Conservation (phyloP, 2,113 vertebrate genomes). For the Pontoporia blainvillei region DNA sequence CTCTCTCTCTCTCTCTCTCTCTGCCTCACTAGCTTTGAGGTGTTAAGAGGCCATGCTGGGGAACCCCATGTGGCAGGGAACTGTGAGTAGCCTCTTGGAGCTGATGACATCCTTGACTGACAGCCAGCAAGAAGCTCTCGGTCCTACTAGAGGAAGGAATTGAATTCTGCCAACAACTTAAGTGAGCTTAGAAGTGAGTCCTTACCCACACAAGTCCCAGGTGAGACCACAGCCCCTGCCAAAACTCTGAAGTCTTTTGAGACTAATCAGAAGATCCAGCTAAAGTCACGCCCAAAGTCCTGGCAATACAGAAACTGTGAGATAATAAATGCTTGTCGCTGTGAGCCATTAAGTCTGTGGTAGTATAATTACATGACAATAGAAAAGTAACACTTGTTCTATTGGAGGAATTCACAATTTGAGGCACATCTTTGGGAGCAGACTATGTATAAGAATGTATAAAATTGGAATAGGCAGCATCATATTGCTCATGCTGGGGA, state of each 20-base stretch:
- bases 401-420: neutral
- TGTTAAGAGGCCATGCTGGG: neutral
- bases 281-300: neutral
- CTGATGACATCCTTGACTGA: neutral
- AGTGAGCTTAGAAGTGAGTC: neutral
- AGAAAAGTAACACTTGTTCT: neutral
- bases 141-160: neutral
- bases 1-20: neutral
- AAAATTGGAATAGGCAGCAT: neutral
- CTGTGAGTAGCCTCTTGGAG: neutral
- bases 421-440: neutral
- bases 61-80: neutral
- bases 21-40: neutral
- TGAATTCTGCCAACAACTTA: conserved; percentile 11
- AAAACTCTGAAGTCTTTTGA: neutral
- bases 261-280: neutral
- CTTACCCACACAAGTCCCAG: neutral
- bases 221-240: neutral
- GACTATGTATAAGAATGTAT: neutral
- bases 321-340: neutral
- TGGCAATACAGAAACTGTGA: neutral
- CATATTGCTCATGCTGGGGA: neutral
- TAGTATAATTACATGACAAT: neutral
- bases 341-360: neutral
- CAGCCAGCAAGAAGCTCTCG: neutral